Base-by-base conservation (phyloP, 2,113 vertebrate species). In the Lontra canadensis region DNA sequence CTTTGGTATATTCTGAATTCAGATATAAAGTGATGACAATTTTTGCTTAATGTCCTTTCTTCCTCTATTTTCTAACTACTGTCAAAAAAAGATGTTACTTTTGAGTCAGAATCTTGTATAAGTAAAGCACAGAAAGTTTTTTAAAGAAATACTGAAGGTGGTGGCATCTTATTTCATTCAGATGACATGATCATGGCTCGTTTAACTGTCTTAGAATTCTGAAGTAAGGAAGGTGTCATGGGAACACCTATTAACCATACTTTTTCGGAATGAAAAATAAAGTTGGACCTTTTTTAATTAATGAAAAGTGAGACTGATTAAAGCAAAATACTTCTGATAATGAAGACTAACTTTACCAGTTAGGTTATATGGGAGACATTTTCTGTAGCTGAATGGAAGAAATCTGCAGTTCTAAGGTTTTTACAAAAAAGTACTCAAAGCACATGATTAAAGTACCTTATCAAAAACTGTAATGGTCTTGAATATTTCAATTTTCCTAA, bases 1-100 rank as follows among this genome's bases (percentile, higher is more conserved):
- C 59, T 79, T 82, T 73, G 85, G 21, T 78, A 13, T 83, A 14
- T 97, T 97, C 65, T 93, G 36, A 96, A 96, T 91, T 96, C 23
- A 61, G 39, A 79, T 55, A 52, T 13, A 95, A 31, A 88, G 52
- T 79, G 52, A 84, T 39, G 23, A 88, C 11, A 84, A 95, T 84
- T 88, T 71, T 59, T 91, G 44, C 57, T 82, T 87, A 90, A 87
- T 95, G 52, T 52, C 18, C 59, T 88, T 96, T 55, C 23, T 3
- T 88, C 55, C 8, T 73, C 29, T 65, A 59, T 67, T 44, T 7
- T 80, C 95, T 42, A 88, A 52, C 17, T 96, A 71, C 9, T 83
- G 7, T 90, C 39, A 73, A 97, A 84, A 84, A 55, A 96, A 52
- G 65, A 0, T 26, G 90, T 84, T 84, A 93, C 7, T 92, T 95